phyloP scores from a whole-genome alignment of 2,888 invertebrate species.

The Cheilosia soror region DNA sequence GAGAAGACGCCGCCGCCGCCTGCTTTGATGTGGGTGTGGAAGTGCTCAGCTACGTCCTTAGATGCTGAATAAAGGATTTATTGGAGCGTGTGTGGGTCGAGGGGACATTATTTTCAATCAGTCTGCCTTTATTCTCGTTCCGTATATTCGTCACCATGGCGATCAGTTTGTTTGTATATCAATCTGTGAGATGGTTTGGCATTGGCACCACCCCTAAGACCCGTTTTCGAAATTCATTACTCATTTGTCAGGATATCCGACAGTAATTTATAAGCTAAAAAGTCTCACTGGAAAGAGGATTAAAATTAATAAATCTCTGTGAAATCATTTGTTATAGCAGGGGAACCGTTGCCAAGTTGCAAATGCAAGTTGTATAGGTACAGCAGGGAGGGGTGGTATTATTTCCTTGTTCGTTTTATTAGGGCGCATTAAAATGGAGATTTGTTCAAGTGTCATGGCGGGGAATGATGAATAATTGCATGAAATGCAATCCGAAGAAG shows the following conservation, averaged over 20 bases:
- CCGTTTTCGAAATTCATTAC: conserved; percentile 32
- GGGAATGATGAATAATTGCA: neutral
- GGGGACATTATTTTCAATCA: conserved; percentile 39
- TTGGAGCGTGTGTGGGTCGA: conserved; percentile 28
- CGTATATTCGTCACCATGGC: neutral
- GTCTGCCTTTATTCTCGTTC: conserved; percentile 11
- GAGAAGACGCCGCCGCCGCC: neutral
- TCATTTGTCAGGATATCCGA: conserved; percentile 65
- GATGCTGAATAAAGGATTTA: conserved; percentile 30
- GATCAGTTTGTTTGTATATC: conserved; percentile 4
- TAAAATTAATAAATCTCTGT: conserved; percentile 44
- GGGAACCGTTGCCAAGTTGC: neutral
- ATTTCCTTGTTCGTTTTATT: too few relatives aligned
- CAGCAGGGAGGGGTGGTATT: neutral
- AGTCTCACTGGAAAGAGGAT: conserved; percentile 19
- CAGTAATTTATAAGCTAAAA: conserved; percentile 55
- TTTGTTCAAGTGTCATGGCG: neutral
- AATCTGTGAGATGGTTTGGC: neutral
- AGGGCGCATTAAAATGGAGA: neutral
- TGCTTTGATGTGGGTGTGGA: conserved; percentile 6
- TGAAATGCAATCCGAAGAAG: neutral
- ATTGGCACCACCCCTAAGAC: neutral
- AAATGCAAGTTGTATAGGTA: neutral
- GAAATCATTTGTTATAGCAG: conserved; percentile 7
- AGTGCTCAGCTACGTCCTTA: conserved; percentile 31